A percentile compares a stretch with the other conserved stretches of the same genome.
These are phyloP conservation scores for Haemorhous mexicanus DNA, from an alignment of 2,113 vertebrate genomes.

Conservation along the genomic window DNA sequence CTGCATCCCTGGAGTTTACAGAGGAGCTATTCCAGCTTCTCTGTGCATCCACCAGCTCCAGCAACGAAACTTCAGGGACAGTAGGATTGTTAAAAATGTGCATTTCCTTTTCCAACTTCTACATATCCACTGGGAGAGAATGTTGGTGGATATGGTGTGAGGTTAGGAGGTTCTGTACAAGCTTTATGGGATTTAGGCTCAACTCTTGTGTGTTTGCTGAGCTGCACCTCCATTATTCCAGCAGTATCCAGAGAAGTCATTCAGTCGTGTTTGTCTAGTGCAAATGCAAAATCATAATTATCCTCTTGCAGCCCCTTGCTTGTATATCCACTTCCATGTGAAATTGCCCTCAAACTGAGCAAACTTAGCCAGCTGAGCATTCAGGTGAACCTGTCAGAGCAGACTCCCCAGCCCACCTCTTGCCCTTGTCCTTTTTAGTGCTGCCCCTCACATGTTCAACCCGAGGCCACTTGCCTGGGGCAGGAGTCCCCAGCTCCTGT, in stretches of 20 bases:
- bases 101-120: not conserved
- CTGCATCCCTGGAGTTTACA: not conserved
- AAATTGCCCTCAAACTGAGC: not conserved
- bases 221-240: not conserved
- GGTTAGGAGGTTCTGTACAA: accelerated
- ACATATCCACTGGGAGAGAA: accelerated
- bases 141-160: not conserved
- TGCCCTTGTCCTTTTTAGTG: not conserved
- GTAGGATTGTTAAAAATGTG: not conserved
- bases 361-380: not conserved
- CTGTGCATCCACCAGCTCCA: not conserved
- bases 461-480: not conserved
- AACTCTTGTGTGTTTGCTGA: not conserved
- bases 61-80: not conserved
- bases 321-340: not conserved
- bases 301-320: not conserved
- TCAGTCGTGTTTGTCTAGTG: not conserved
- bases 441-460: not conserved
- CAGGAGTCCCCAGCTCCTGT: not conserved
- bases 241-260: not conserved
- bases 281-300: conserved; percentile 3
- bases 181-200: not conserved
- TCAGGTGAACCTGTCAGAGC: not conserved
- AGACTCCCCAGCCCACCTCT: not conserved
- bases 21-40: not conserved